A percentile compares a stretch with the other conserved stretches of the same genome.
phyloP scores from a whole-genome alignment of 2,888 invertebrate genomes.

The Cheilosia variabilis region DNA sequence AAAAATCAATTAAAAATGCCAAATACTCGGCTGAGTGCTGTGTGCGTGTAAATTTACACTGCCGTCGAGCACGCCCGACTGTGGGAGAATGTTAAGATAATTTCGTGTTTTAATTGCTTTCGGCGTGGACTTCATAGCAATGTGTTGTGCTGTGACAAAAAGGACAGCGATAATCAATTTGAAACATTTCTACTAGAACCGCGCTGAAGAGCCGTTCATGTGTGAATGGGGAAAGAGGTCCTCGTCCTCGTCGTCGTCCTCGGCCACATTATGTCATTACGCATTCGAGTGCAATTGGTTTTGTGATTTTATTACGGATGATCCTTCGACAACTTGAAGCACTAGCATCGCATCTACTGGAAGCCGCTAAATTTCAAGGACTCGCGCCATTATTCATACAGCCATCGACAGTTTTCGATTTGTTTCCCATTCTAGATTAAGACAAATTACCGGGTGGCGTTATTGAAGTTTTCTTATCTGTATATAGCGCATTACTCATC shows the following conservation, averaged over 20 bases:
- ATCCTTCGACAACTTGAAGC: neutral
- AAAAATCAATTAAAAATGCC: slow-evolving; percentile 71
- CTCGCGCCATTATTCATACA: neutral
- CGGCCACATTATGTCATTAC: neutral
- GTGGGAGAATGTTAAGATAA: slow-evolving; percentile 29
- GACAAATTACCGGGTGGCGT: slow-evolving; percentile 34
- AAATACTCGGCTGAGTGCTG: slow-evolving; percentile 41
- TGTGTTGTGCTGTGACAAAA: neutral
- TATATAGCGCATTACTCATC: slow-evolving; percentile 18
- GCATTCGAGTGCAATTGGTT: neutral
- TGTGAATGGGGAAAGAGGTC: neutral
- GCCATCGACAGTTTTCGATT: slow-evolving; percentile 21
- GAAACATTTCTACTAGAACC: neutral
- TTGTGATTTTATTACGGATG: too few species aligned
- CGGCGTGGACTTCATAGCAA: slow-evolving; percentile 14
- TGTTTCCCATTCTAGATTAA: slow-evolving; percentile 16
- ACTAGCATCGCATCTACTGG: neutral
- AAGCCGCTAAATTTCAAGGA: neutral
- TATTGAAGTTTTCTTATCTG: slow-evolving; percentile 39
- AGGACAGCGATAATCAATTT: neutral
- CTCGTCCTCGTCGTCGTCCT: too few species aligned
- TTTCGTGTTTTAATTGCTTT: slow-evolving; percentile 60
- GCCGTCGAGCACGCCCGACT: neutral
- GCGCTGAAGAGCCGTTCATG: neutral
- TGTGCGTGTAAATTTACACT: slow-evolving; percentile 11